Conservation (phyloP, 2,888 invertebrate genomes). For the Gari tellinella region DNA sequence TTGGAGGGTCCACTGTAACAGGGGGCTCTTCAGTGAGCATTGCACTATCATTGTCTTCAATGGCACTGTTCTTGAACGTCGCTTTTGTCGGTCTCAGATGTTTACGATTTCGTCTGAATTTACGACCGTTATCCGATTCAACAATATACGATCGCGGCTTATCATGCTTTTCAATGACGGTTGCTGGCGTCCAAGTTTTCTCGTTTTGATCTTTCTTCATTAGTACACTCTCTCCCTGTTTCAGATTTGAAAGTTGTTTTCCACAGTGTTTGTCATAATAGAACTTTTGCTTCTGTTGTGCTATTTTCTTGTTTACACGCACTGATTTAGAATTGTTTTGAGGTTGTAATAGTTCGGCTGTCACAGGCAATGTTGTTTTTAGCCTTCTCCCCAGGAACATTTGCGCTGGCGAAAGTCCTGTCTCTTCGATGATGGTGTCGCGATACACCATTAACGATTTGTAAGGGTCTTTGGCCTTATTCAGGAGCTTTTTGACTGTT, state of each 20-base stretch:
- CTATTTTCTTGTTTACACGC: not conserved
- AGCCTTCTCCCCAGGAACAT: slow-evolving; percentile 12
- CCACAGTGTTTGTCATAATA: slow-evolving; percentile 9
- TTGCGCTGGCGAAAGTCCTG: slow-evolving; percentile 13
- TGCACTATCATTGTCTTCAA: too few species aligned
- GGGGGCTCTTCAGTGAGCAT: too few species aligned
- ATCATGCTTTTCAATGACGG: slow-evolving; percentile 5
- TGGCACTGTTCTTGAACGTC: too few species aligned
- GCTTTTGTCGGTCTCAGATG: slow-evolving; percentile 23
- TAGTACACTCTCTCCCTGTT: not conserved
- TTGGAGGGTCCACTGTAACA: too few species aligned
- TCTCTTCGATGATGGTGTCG: slow-evolving; percentile 2
- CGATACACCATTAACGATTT: slow-evolving; percentile 9
- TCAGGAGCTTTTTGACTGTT: slow-evolving; percentile 18
- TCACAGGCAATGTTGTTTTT: slow-evolving; percentile 24
- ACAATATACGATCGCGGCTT: slow-evolving; percentile 22
- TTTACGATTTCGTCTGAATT: slow-evolving; percentile 14
- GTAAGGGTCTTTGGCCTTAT: slow-evolving; percentile 24
- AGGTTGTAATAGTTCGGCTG: slow-evolving; percentile 25
- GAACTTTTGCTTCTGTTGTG: slow-evolving; percentile 11
- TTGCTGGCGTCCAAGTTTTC: slow-evolving; percentile 6
- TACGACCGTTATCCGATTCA: not conserved
- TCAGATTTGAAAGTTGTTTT: not conserved
- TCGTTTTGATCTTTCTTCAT: slow-evolving; percentile 10
- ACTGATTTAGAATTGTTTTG: not conserved